These are phyloP conservation scores for Dipus sagitta DNA, from an alignment of 2,797 vertebrate genomes.

Conservation along the genomic window DNA sequence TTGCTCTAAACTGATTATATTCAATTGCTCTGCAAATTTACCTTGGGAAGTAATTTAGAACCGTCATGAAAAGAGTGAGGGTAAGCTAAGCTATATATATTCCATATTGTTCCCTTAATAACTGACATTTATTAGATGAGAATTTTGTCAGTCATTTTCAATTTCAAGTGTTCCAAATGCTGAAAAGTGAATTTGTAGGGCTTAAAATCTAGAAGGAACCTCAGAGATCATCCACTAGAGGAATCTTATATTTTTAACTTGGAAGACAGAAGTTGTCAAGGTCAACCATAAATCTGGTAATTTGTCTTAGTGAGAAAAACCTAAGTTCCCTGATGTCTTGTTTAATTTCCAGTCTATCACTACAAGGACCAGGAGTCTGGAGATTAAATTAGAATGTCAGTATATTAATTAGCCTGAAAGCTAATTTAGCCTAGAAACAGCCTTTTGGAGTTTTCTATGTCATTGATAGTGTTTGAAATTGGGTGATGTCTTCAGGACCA, in stretches of 20 bases:
- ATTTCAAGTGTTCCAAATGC: conserved; percentile 40
- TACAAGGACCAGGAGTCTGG: conserved; percentile 7
- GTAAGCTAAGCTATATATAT: neutral
- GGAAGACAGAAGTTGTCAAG: conserved; percentile 53
- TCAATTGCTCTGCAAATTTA: conserved; percentile 49
- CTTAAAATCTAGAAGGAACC: conserved; percentile 40
- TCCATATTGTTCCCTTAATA: conserved; percentile 46
- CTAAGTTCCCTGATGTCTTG: conserved; percentile 29
- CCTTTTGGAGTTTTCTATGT: conserved; percentile 59
- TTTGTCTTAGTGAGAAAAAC: conserved; percentile 56
- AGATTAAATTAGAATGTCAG: conserved; percentile 39
- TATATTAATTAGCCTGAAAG: conserved; percentile 26
- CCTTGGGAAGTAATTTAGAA: conserved; percentile 63
- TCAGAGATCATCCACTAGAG: conserved; percentile 39
- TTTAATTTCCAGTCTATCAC: conserved; percentile 5
- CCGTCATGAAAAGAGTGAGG: conserved; percentile 35
- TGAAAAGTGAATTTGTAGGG: conserved; percentile 55
- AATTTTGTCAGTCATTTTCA: conserved; percentile 55
- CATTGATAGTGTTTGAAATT: conserved; percentile 59
- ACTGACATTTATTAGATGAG: conserved; percentile 53
- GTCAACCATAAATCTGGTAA: conserved; percentile 47
- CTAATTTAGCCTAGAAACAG: conserved; percentile 28
- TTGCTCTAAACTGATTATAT: conserved; percentile 62
- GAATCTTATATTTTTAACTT: conserved; percentile 55
- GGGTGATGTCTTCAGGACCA: conserved; percentile 50